Base-by-base conservation (phyloP, 2,113 vertebrate genomes). In the Coryphaenoides rupestris region DNA sequence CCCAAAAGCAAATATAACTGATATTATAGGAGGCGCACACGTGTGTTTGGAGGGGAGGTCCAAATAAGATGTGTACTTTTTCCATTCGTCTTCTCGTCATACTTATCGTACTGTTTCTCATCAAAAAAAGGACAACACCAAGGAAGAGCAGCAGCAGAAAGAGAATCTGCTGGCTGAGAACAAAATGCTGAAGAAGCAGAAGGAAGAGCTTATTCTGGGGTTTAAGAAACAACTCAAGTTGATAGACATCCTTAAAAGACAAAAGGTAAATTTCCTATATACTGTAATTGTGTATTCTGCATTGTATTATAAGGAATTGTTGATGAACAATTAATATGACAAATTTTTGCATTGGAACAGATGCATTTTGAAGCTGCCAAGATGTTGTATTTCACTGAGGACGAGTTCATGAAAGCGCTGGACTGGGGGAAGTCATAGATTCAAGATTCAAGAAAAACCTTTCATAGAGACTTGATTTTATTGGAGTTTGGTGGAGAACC, bases 301-400 rank as follows among this genome's bases (percentile, higher is more conserved):
- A n/a, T n/a, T n/a, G n/a, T n/a, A n/a, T n/a, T n/a, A n/a, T n/a
- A n/a, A n/a, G n/a, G n/a, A n/a, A n/a, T n/a, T n/a, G n/a, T 50
- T 5, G 5, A 56, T 62, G 5, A 4, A 40, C 68, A 28, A 24
- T 10, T 14, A 16, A 63, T 21, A 0, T 1, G 7, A 1, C 14
- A 3, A 19, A 19, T 52, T 40, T 68, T 21, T 6, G 55, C 0
- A 40, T 62, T 68, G 67, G 45, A 74, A 59, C 62, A 99, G 96
- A 96, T 98, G 94, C 96, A 99, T 75, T 92, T 95, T 61, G 96
- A 99, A 93, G 94, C 96, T 75, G 93, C 94, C 33, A 96, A 92
- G 90, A 90, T 98, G 92, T 87, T 98, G 56, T 95, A 94, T 21
- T 98, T 99, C 72, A 96, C 94, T 1, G 97, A 98, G 88, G 95